These are phyloP conservation scores for Hycleus cichorii DNA, from an alignment of 1,140 invertebrate species.

Conservation along the genomic window DNA sequence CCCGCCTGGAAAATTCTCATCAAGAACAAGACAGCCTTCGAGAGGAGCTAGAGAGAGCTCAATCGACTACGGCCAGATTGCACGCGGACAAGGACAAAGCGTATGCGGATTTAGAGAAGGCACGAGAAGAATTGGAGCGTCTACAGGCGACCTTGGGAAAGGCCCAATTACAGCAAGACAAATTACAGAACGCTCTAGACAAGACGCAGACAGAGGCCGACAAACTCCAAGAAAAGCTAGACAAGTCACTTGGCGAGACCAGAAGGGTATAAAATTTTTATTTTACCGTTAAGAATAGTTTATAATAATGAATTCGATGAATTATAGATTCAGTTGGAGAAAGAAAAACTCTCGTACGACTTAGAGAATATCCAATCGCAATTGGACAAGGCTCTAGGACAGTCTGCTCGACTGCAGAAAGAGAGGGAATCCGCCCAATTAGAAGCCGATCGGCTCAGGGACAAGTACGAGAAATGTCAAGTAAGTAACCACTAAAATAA, in stretches of 20 bases:
- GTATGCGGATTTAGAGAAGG: constrained; percentile 75
- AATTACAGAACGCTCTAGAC: constrained; percentile 77
- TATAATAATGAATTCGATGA: constrained; percentile 3
- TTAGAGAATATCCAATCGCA: constrained; percentile 84
- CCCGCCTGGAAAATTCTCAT: constrained; percentile 88
- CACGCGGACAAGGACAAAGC: constrained; percentile 85
- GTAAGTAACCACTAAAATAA: constrained; percentile 42
- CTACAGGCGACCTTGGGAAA: constrained; percentile 83
- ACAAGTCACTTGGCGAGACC: constrained; percentile 71
- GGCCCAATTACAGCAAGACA: constrained; percentile 83
- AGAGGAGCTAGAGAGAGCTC: constrained; percentile 79
- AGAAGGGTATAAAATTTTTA: constrained; percentile 56
- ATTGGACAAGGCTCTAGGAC: constrained; percentile 80
- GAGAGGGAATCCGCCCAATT: constrained; percentile 77
- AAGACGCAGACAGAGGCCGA: constrained; percentile 88
- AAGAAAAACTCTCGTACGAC: constrained; percentile 82
- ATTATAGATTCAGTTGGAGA: constrained; percentile 75
- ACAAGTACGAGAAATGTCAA: constrained; percentile 85
- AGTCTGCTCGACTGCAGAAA: constrained; percentile 78
- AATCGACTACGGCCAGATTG: constrained; percentile 65
- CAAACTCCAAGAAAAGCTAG: constrained; percentile 77
- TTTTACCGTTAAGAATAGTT: not conserved
- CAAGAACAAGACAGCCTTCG: constrained; percentile 86
- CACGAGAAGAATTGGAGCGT: constrained; percentile 83
- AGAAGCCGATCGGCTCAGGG: constrained; percentile 76